Base-by-base conservation (phyloP, 1,140 invertebrate species). In the Holotrichia oblita region DNA sequence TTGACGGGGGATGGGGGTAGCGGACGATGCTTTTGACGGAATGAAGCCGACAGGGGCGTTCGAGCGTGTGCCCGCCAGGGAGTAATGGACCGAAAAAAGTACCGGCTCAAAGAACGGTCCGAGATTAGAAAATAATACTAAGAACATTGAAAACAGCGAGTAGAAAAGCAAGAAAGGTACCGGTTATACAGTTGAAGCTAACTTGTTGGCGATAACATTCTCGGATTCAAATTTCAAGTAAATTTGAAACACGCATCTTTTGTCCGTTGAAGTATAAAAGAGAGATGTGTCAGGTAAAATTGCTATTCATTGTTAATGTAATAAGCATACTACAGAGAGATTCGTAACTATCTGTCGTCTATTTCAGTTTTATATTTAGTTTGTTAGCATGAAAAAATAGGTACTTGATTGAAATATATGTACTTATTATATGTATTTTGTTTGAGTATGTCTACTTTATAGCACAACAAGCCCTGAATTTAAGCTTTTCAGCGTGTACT, bases 1-100 rank as follows among this genome's bases (percentile, higher is more conserved):
- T 34, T 69, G 22, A 69, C 7, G 61, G 3, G 10, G 8, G 61
- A 27, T 27, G 22, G 61, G 40, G 73, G 73, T 74, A 34, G 40
- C 14, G 73, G 12, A 12, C 61, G 34, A 74, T 34, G 73, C 41
- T 34, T 74, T 17, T 74, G 73, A 44, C 27, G n/a, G 17, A 74
- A 40, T 20, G 34, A 20, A 69, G 40, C 78, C 78, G 78, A 79
- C 78, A 61, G 2, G 61, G 73, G 78, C 78, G 78, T 79, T 76
- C 73, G 73, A 73, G 78, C 78, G 78, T 79, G 78, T 76, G 78
- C 69, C 78, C 73, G 12, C 61, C 14, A 22, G 44, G 44, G 61
- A 59, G 44, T 79, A 79, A 79, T 79, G 73, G 78, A 79, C 78
- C 74, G 74, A 76, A 48, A 76, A 40, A 34, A 44, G 41, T 42